Conservation (phyloP, 2,113 vertebrate species). For the Chlorocebus sabaeus region DNA sequence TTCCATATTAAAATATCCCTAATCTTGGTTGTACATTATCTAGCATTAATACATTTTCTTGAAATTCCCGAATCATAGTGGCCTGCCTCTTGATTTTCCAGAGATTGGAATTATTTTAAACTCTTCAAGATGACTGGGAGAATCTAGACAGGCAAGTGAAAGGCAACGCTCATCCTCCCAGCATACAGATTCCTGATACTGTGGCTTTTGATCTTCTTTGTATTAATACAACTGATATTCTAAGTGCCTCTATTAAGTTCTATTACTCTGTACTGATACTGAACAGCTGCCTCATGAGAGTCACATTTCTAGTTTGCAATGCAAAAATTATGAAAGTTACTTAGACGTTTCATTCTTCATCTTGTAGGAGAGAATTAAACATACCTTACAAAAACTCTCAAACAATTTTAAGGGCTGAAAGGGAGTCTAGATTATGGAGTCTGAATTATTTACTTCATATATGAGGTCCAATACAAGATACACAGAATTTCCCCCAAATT, state of each 20-base stretch:
- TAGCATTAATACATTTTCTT: background rate
- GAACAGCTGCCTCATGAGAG: background rate
- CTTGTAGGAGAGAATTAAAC: background rate
- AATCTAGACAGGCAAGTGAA: background rate
- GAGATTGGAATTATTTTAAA: background rate
- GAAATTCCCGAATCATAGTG: background rate
- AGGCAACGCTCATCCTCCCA: background rate
- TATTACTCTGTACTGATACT: background rate
- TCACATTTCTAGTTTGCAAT: background rate
- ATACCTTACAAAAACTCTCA: background rate
- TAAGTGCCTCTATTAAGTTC: background rate
- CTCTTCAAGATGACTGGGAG: background rate
- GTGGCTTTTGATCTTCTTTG: background rate
- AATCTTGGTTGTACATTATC: background rate
- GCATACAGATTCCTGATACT: background rate
- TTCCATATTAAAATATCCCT: background rate
- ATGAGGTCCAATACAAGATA: background rate
- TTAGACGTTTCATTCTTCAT: background rate
- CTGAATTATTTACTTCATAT: background rate
- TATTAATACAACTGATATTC: background rate
- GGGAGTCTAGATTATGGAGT: background rate
- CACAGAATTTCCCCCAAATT: slow-evolving; percentile 47
- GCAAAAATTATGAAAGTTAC: background rate
- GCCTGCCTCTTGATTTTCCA: background rate
- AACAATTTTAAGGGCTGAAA: background rate